Percentiles rank a stretch among this genome's conserved stretches.
Evolutionary conservation across 2,113 vertebrate genomes (phyloP).

Genomic region (Callopanchax toddi): DNA sequence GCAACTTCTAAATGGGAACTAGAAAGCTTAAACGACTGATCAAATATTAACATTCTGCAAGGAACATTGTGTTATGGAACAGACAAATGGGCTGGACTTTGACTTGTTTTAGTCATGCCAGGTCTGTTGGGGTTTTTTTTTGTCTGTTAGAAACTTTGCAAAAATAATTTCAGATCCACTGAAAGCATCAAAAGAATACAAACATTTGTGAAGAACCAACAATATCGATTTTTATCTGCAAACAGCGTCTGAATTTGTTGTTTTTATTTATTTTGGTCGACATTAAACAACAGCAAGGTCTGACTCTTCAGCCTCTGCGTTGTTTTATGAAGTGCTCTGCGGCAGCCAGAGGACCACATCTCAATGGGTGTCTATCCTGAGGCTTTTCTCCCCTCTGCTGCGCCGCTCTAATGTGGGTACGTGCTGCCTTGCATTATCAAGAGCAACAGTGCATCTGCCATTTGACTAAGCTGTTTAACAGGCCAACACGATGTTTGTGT

Average conservation of each 20-base stretch:
- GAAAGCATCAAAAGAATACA: too few relatives aligned
- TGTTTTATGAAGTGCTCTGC: slow-evolving; percentile 48
- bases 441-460: slow-evolving; percentile 36
- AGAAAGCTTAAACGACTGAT: neutral
- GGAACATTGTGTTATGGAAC: neutral
- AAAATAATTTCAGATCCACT: neutral
- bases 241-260: too few relatives aligned
- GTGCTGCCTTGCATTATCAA: slow-evolving; percentile 55
- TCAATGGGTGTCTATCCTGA: slow-evolving; percentile 52
- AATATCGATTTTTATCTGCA: too few relatives aligned
- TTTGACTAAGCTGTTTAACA: slow-evolving; percentile 51
- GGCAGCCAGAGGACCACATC: slow-evolving; percentile 43
- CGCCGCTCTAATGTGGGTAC: slow-evolving; percentile 41
- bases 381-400: slow-evolving; percentile 43
- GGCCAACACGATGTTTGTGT: slow-evolving; percentile 37
- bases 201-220: too few relatives aligned
- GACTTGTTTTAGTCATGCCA: neutral
- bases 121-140: too few relatives aligned
- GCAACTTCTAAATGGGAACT: too few relatives aligned
- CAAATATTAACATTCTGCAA: neutral
- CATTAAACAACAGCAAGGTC: neutral
- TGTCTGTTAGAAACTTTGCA: neutral
- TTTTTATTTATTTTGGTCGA: too few relatives aligned
- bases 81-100: neutral
- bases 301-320: slow-evolving; percentile 23